Evolutionary conservation across 1,140 invertebrate species (phyloP), one percentile per base, ranked within the genome.

Genomic region (Sycophaga agraensis): DNA sequence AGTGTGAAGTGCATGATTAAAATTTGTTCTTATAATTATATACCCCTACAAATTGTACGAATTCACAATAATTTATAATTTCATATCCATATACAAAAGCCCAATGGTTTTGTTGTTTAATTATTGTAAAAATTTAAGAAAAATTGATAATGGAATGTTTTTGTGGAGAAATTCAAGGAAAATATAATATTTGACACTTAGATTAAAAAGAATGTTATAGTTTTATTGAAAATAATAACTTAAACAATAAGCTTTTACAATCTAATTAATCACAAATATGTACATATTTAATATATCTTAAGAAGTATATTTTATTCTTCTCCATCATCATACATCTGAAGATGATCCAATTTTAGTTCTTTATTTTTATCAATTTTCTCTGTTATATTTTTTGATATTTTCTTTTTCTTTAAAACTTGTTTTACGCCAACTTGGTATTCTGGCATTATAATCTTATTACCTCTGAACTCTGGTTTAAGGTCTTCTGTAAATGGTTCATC

Each of bases 401-500:
- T 63, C 68, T 81, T 84, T 68, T 86, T 84, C 62, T 82, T 77
- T 11, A 57, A 63, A 9, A n/a, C n/a, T 34, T 43, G 57, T 69
- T 82, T 84, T 26, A 84, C 77, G n/a, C 90, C 90, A 59, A 92
- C 84, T n/a, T 90, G 83, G 82, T 91, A 91, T 72, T 91, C 89
- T 3, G 90, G 89, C 86, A 91, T 89, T 2, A 91, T 79, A 34
- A 91, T 58, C 75, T 89, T 91, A 59, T 84, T 87, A 58, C 82
- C 85, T 69, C 82, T 84, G 63, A 89, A 87, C 51, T 82, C 71
- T 9, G 84, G 72, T 68, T 83, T 85, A 35, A 12, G 21, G 16
- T 82, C 70, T 22, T 82, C 70, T 35, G 79, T 71, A 17, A 75
- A 43, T 12, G 21, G 4, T 12, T 63, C 42, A 14, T 12, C 14